These are phyloP conservation scores for Cydia fagiglandana DNA, from an alignment of 1,140 invertebrate species.

Conservation along the genomic window DNA sequence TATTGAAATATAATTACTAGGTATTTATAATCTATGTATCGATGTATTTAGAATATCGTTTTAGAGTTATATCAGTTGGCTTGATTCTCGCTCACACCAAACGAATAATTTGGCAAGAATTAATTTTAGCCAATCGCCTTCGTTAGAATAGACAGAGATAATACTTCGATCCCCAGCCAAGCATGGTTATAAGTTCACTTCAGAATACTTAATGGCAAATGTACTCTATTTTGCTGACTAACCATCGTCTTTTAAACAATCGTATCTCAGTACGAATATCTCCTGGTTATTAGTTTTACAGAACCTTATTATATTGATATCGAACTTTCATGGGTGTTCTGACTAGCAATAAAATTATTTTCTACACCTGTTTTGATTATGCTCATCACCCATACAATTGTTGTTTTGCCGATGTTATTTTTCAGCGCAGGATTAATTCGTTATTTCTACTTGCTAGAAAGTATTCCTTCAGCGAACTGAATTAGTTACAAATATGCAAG, in stretches of 20 bases:
- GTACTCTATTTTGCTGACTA: neutral
- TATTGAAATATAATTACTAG: neutral
- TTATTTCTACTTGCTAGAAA: neutral
- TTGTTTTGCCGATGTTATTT: neutral
- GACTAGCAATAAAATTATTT: neutral
- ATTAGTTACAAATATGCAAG: conserved; percentile 46
- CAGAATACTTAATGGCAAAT: neutral
- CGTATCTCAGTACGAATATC: neutral
- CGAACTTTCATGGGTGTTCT: neutral
- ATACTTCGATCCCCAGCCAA: conserved; percentile 50
- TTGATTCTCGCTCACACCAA: conserved; percentile 60
- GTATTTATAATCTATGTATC: neutral
- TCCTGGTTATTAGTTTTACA: neutral
- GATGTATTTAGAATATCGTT: conserved; percentile 14
- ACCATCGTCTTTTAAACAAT: too few species aligned
- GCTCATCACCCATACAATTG: neutral
- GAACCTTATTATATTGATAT: neutral
- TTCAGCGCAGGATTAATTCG: neutral
- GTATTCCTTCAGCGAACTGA: neutral
- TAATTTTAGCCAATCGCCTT: conserved; percentile 47
- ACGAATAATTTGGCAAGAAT: conserved; percentile 58
- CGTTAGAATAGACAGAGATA: conserved; percentile 37
- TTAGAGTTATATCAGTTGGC: neutral
- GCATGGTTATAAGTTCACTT: conserved; percentile 50
- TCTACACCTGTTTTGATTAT: neutral